Base-by-base conservation (phyloP, 2,888 invertebrate genomes). In the Ichneumon xanthorius region DNA sequence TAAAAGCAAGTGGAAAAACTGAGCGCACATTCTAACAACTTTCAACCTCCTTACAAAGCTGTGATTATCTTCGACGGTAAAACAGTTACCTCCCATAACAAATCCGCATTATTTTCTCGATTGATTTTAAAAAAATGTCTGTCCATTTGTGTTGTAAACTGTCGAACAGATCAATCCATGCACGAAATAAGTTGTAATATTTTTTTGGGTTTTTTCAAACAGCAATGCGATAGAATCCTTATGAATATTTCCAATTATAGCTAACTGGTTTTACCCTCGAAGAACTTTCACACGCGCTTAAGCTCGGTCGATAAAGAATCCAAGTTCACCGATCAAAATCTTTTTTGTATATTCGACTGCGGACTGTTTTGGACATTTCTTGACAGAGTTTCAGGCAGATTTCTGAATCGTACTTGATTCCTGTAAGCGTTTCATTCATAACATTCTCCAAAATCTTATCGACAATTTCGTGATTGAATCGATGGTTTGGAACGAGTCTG, bases 381-480 rank as follows among this genome's bases (percentile, higher is more conserved):
- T 89, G 87, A 78, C 91, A 90, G 4, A 90, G 79, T 67, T 86
- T 82, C 7, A 87, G 48, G 48, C 89, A 89, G 19, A 78, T 33
- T 4, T 84, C 68, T 0, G 90, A 80, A 63, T 91, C 70, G 68
- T 92, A 92, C 30, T 84, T 86, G 0, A 89, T 53, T 22, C 85
- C 87, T 7, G 76, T 77, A 26, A 92, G 86, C 0, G 70, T 78
- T 0, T 79, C 30, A 0, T 78, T 84, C 90, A 92, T 90, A 16
- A 90, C 88, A 11, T 84, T 55, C 14, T 86, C 84, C 37, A 92
- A 87, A 55, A 92, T 91, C 50, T 84, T 88, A 68, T 92, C 92
- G 6, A 90, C 89, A 0, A 84, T 72, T 45, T 90, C 87, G 16
- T 68, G 76, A 0, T 87, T 82, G 45, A 89, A 90, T 0, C 89